A percentile compares a stretch with the other conserved stretches of the same genome.
These are phyloP conservation scores for Carapus acus DNA, from an alignment of 2,797 vertebrate species.

Conservation along the genomic window DNA sequence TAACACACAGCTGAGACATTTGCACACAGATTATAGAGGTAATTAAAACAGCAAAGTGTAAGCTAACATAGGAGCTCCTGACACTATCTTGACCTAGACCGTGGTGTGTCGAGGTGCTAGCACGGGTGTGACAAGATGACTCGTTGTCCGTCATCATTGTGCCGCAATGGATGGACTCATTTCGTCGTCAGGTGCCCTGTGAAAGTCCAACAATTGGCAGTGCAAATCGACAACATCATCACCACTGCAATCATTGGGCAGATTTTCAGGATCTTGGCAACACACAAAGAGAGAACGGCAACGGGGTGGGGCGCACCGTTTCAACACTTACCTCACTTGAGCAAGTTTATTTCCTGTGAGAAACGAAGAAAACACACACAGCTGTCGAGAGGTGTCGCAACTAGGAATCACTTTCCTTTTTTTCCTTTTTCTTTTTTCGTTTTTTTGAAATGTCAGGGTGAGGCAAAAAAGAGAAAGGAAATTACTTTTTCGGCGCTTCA, in stretches of 20 bases:
- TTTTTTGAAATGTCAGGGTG: not conserved
- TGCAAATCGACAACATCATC: not conserved
- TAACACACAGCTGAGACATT: no score
- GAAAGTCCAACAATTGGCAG: constrained; percentile 13
- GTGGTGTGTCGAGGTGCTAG: no score
- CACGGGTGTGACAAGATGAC: no score
- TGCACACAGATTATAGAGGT: not conserved
- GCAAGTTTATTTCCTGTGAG: constrained; percentile 57
- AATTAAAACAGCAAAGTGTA: no score
- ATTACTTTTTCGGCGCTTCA: constrained; percentile 59
- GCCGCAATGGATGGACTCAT: constrained; percentile 26
- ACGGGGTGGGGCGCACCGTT: constrained; percentile 31
- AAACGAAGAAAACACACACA: constrained; percentile 15
- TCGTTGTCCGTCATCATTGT: constrained; percentile 25
- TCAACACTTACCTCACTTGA: constrained; percentile 60
- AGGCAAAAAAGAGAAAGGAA: not conserved
- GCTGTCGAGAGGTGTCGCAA: constrained; percentile 18
- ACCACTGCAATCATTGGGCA: not conserved
- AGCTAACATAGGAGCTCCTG: no score
- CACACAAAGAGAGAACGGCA: not conserved
- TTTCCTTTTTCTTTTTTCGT: no score
- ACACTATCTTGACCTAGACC: no score
- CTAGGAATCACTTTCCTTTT: no score
- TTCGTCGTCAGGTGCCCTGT: constrained; percentile 41
- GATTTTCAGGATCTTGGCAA: not conserved